phyloP scores from a whole-genome alignment of 2,888 invertebrate genomes.

The Andrena chrysosceles region DNA sequence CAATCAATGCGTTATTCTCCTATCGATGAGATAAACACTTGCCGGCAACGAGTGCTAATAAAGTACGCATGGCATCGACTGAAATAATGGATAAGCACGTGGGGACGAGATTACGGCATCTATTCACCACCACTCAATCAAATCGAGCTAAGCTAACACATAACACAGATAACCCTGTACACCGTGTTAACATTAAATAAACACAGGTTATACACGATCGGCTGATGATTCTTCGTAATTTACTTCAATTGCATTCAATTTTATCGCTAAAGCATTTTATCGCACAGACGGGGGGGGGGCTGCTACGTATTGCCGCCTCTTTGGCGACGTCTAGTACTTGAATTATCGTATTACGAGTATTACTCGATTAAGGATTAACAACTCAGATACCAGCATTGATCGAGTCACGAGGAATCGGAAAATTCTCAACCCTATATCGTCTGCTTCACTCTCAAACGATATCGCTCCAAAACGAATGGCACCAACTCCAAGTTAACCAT shows the following conservation, averaged over 20 bases:
- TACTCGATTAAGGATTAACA: constrained; percentile 26
- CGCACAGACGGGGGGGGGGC: constrained; percentile 3
- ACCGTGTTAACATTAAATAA: constrained; percentile 22
- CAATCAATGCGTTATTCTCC: constrained; percentile 48
- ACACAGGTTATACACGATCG: constrained; percentile 1
- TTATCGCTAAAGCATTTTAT: constrained; percentile 20
- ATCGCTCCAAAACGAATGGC: background rate
- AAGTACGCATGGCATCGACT: constrained; percentile 43
- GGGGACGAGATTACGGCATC: constrained; percentile 50
- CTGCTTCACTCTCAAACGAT: background rate
- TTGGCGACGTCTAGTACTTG: constrained; percentile 5
- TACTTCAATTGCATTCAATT: constrained; percentile 44
- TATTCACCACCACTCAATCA: constrained; percentile 15
- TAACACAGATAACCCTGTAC: background rate
- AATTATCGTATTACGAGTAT: background rate
- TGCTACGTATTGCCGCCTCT: constrained; percentile 19
- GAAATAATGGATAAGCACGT: constrained; percentile 53
- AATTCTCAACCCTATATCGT: background rate
- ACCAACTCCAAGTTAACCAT: background rate
- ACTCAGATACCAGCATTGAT: constrained; percentile 39
- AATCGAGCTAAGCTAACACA: constrained; percentile 1
- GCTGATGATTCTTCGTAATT: constrained; percentile 21
- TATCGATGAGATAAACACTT: constrained; percentile 50
- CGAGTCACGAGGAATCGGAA: constrained; percentile 9
- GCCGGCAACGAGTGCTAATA: constrained; percentile 56